Percentiles rank a stretch among this genome's conserved stretches.
Conservation (phyloP, 1,140 invertebrate species). For the Mya arenaria region DNA sequence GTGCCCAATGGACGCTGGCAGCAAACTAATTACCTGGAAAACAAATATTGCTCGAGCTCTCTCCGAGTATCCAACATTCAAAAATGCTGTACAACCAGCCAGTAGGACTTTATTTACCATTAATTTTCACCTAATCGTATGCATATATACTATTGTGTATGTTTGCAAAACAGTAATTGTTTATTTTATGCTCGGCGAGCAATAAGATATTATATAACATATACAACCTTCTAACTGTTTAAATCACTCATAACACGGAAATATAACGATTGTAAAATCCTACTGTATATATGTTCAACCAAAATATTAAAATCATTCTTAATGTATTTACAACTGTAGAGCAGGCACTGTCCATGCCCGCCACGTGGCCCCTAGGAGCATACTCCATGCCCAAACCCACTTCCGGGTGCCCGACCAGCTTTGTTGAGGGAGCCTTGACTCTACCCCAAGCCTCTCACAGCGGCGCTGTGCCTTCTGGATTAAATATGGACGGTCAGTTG, state of each 20-base stretch:
- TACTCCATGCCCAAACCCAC: slow-evolving; percentile 57
- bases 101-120: too few relatives aligned
- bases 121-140: too few relatives aligned
- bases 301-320: too few relatives aligned
- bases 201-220: too few relatives aligned
- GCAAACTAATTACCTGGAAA: slow-evolving; percentile 45
- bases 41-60: slow-evolving; percentile 29
- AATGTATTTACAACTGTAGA: too few relatives aligned
- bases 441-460: slow-evolving; percentile 8
- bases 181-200: too few relatives aligned
- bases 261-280: too few relatives aligned
- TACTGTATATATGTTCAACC: too few relatives aligned
- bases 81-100: slow-evolving; percentile 1
- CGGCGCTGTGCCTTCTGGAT: slow-evolving; percentile 14
- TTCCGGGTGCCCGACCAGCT: slow-evolving; percentile 50
- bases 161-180: too few relatives aligned
- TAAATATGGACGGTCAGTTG: slow-evolving; percentile 31
- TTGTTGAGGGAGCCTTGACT: slow-evolving; percentile 37
- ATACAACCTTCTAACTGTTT: too few relatives aligned
- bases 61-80: slow-evolving; percentile 22
- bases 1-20: slow-evolving; percentile 31
- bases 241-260: too few relatives aligned
- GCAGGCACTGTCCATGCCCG: slow-evolving; percentile 47
- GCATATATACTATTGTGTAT: too few relatives aligned
- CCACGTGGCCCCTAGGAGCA: slow-evolving; percentile 62